Conservation (phyloP, 2,888 invertebrate species). For the Asteroscopus sphinx region DNA sequence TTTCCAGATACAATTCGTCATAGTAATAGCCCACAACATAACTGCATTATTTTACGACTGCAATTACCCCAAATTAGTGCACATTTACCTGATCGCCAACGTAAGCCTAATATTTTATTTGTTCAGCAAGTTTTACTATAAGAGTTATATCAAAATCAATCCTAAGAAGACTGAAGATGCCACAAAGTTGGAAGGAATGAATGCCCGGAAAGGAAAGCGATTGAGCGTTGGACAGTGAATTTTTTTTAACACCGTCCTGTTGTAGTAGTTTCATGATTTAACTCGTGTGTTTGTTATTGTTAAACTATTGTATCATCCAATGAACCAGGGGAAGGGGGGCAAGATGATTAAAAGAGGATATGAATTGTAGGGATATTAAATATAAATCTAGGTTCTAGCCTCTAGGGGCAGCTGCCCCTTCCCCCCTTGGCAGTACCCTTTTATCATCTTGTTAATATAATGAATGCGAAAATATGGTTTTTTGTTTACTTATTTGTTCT, state of each 20-base stretch:
- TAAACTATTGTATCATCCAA: too few relatives aligned
- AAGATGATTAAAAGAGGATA: too few relatives aligned
- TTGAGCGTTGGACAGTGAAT: slow-evolving; percentile 42
- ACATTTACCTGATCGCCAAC: slow-evolving; percentile 89
- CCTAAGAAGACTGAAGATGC: slow-evolving; percentile 38
- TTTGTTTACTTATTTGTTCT: too few relatives aligned
- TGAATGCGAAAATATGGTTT: too few relatives aligned
- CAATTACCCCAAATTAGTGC: slow-evolving; percentile 91
- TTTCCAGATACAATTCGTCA: slow-evolving; percentile 91
- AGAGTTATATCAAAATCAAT: slow-evolving; percentile 84
- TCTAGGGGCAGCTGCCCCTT: too few relatives aligned
- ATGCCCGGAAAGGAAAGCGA: slow-evolving; percentile 3
- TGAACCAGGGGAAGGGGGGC: too few relatives aligned
- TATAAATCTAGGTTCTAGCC: too few relatives aligned
- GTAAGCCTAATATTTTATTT: slow-evolving; percentile 91
- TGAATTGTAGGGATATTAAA: too few relatives aligned
- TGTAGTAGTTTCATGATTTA: too few relatives aligned
- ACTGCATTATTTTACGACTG: slow-evolving; percentile 89
- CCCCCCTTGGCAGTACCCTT: too few relatives aligned
- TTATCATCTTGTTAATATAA: too few relatives aligned
- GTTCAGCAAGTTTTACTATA: slow-evolving; percentile 92
- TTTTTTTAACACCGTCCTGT: not conserved
- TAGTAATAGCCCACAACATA: slow-evolving; percentile 91
- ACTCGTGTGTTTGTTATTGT: too few relatives aligned
- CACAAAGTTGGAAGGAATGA: not conserved